Conservation (phyloP, 2,797 vertebrate species). For the Girardinus metallicus region DNA sequence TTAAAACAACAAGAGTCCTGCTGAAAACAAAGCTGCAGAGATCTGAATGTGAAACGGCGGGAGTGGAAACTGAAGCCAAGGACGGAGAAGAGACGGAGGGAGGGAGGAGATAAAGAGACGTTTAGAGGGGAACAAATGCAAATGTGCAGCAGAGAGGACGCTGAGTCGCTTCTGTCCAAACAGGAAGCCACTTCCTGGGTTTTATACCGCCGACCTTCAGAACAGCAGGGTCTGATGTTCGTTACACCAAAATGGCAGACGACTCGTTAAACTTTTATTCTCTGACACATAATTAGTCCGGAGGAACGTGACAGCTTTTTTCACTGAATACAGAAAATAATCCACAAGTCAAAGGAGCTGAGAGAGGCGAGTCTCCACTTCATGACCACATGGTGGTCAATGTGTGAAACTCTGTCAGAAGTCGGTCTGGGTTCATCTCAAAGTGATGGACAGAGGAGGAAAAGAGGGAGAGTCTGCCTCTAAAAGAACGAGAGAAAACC, state of each 20-base stretch:
- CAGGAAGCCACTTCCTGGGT: neutral
- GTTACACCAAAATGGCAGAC: neutral
- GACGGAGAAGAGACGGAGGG: neutral
- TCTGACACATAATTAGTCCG: neutral
- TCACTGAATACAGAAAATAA: neutral
- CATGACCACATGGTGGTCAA: too few species aligned
- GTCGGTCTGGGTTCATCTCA: too few species aligned
- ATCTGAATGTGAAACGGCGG: neutral
- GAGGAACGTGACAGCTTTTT: neutral
- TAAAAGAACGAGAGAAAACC: too few species aligned
- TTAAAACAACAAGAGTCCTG: neutral
- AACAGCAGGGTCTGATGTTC: neutral
- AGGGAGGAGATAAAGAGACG: neutral
- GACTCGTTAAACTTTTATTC: neutral
- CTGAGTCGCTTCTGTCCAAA: neutral
- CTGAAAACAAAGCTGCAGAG: neutral
- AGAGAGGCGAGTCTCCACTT: neutral
- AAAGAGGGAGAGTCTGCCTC: too few species aligned
- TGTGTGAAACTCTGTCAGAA: too few species aligned
- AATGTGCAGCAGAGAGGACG: neutral
- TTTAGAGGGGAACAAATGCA: neutral
- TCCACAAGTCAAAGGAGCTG: neutral
- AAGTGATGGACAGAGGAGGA: too few species aligned
- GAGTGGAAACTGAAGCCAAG: neutral
- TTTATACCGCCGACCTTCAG: neutral